A percentile compares a stretch with the other conserved stretches of the same genome.
Conservation (phyloP, 53 echinoderm and acorn worm genomes). For the Paracentrotus lividus region DNA sequence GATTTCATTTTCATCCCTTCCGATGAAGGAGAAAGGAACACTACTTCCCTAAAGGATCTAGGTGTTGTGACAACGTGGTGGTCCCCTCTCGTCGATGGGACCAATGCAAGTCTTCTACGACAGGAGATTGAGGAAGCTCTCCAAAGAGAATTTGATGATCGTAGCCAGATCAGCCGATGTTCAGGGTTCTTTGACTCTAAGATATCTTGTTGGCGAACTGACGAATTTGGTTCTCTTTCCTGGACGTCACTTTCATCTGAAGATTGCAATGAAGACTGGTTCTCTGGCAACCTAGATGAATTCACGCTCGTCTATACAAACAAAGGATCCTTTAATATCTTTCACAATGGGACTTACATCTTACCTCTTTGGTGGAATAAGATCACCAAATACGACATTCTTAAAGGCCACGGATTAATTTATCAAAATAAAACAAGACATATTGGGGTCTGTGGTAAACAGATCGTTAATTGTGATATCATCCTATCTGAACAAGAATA, state of each 20-base stretch:
- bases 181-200: neutral
- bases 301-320: neutral
- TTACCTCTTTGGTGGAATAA: neutral
- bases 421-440: constrained; percentile 1
- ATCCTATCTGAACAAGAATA: neutral
- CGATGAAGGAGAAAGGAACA: neutral
- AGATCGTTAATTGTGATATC: neutral
- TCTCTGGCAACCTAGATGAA: neutral
- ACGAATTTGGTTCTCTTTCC: neutral
- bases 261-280: neutral
- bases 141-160: neutral
- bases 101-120: neutral
- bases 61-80: neutral
- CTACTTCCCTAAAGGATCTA: neutral
- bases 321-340: neutral
- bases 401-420: neutral
- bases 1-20: neutral
- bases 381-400: neutral
- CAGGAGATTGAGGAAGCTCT: neutral
- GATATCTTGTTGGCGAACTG: neutral
- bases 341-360: constrained; percentile 26
- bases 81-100: neutral
- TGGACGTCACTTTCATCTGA: neutral
- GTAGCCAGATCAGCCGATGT: neutral
- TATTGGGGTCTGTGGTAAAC: neutral